A percentile compares a stretch with the other conserved stretches of the same genome.
Evolutionary conservation across 2,113 vertebrate genomes (phyloP).

Genomic region (Cavia porcellus): DNA sequence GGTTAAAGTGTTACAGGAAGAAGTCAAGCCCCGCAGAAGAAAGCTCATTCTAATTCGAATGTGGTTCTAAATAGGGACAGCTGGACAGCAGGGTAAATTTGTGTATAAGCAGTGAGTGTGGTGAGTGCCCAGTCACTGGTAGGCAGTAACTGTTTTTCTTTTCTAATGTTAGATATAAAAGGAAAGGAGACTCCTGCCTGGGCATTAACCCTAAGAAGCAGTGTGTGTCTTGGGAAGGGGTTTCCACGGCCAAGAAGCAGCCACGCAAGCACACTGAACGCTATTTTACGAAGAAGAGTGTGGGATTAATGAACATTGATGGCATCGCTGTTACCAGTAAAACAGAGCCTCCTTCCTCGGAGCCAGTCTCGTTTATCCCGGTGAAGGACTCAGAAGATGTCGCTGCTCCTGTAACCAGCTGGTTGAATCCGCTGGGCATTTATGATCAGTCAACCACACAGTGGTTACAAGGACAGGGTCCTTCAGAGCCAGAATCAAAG

Average conservation of each 20-base stretch:
- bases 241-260: conserved; percentile 86
- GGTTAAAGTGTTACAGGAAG: not conserved
- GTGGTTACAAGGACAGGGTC: conserved; percentile 95
- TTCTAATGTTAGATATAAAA: conserved; percentile 91
- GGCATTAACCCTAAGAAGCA: conserved; percentile 93
- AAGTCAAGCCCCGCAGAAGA: conserved; percentile 1
- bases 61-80: not conserved
- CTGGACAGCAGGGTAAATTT: not conserved
- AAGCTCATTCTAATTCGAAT: not conserved
- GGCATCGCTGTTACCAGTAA: conserved; percentile 77
- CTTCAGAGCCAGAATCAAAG: conserved; percentile 76
- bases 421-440: conserved; percentile 94
- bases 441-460: conserved; percentile 93
- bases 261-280: conserved; percentile 86
- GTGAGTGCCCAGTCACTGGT: not conserved
- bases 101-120: not conserved
- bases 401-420: conserved; percentile 65
- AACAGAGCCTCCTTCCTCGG: not conserved
- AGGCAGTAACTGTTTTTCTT: not conserved
- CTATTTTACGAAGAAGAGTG: conserved; percentile 90
- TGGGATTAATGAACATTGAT: conserved; percentile 86
- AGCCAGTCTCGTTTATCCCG: conserved; percentile 86
- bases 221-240: conserved; percentile 91
- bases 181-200: conserved; percentile 93
- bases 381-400: conserved; percentile 78